phyloP scores from a whole-genome alignment of 2,888 invertebrate genomes.

The Pseudococcus jackbeardsleyi region DNA sequence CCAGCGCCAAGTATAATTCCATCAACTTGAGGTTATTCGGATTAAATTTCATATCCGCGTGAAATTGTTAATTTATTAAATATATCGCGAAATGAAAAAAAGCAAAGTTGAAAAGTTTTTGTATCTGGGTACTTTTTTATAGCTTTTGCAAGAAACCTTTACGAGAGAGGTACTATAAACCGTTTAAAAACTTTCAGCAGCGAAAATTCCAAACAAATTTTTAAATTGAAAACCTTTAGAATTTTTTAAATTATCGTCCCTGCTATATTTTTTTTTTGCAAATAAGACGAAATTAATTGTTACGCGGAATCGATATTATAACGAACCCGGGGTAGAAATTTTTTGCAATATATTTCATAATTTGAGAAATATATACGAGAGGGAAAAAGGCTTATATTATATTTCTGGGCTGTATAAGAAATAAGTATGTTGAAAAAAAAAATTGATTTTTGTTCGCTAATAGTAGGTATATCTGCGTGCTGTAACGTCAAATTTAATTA shows the following conservation, averaged over 20 bases:
- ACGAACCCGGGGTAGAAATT: not conserved
- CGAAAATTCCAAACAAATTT: constrained; percentile 21
- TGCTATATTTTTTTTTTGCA: constrained; percentile 13
- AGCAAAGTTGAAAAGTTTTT: constrained; percentile 48
- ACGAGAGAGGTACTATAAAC: constrained; percentile 8
- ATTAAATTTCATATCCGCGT: constrained; percentile 54
- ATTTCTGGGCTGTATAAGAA: not conserved
- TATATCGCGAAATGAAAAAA: constrained; percentile 22
- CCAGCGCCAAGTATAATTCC: constrained; percentile 12
- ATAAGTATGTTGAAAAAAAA: not conserved
- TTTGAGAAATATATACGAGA: not conserved
- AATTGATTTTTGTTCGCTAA: not conserved
- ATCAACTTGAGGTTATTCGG: constrained; percentile 23
- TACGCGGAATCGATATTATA: not conserved
- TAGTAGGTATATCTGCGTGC: too few relatives aligned
- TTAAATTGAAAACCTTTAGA: constrained; percentile 48
- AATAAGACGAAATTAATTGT: constrained; percentile 28
- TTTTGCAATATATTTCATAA: not conserved
- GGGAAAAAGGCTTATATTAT: not conserved
- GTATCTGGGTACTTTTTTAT: constrained; percentile 13
- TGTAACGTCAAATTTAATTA: not conserved
- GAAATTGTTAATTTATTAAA: constrained; percentile 52
- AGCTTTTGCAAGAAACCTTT: constrained; percentile 4
- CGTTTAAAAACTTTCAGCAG: constrained; percentile 29
- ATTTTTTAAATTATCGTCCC: constrained; percentile 3